phyloP scores from a whole-genome alignment of 2,797 vertebrate species.

The Cygnus olor region DNA sequence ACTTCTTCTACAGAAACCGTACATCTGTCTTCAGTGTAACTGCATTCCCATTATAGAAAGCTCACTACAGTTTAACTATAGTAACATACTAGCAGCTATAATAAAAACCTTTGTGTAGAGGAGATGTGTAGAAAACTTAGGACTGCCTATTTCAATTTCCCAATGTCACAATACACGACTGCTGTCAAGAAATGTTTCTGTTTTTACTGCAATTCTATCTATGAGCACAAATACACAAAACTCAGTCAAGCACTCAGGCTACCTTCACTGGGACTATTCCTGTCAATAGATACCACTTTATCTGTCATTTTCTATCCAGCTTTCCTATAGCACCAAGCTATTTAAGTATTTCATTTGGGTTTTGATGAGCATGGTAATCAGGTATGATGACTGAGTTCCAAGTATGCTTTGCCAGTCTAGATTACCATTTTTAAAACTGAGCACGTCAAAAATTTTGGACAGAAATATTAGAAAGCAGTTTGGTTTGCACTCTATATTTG shows the following conservation, averaged over 20 bases:
- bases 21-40: neutral
- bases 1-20: neutral
- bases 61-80: slow-evolving; percentile 21
- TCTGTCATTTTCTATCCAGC: neutral
- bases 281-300: neutral
- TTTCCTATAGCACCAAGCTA: neutral
- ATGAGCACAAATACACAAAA: neutral
- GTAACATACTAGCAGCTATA: neutral
- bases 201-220: slow-evolving; percentile 27
- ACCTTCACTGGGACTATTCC: slow-evolving; percentile 10
- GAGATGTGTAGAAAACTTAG: slow-evolving; percentile 13
- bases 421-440: neutral
- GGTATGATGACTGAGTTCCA: neutral
- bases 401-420: neutral
- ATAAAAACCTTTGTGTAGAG: slow-evolving; percentile 30
- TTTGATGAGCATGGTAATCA: neutral
- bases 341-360: neutral
- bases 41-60: neutral
- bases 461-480: neutral
- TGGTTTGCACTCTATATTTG: neutral
- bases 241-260: neutral
- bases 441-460: neutral
- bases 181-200: slow-evolving; percentile 26
- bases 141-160: slow-evolving; percentile 32
- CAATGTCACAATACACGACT: neutral